Conservation (phyloP, 2,888 invertebrate species). For the Plutella xylostella region DNA sequence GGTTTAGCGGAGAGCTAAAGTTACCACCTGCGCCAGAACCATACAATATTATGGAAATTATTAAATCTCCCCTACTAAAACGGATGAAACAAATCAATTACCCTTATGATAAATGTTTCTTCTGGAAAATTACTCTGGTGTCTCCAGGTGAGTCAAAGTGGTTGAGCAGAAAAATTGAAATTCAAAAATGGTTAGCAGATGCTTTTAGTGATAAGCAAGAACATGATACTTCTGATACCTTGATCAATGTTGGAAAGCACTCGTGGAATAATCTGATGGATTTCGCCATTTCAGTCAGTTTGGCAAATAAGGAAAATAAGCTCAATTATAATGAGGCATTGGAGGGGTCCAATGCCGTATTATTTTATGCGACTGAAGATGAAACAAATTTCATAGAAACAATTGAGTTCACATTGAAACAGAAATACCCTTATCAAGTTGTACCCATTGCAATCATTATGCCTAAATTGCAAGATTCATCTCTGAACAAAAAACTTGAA, state of each 20-base stretch:
- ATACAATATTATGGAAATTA: constrained; percentile 56
- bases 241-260: constrained; percentile 49
- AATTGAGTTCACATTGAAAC: constrained; percentile 38
- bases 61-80: constrained; percentile 49
- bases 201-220: constrained; percentile 51
- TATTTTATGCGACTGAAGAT: constrained; percentile 44
- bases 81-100: constrained; percentile 60
- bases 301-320: constrained; percentile 30
- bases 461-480: constrained; percentile 27
- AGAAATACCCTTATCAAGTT: constrained; percentile 47
- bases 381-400: constrained; percentile 29
- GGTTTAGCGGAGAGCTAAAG: constrained; percentile 44
- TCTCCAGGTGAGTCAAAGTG: constrained; percentile 62
- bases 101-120: constrained; percentile 48
- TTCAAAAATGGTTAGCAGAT: constrained; percentile 56
- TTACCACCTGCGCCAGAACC: constrained; percentile 36
- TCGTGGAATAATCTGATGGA: constrained; percentile 62
- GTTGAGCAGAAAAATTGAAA: constrained; percentile 46
- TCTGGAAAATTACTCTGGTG: constrained; percentile 75
- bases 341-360: constrained; percentile 51
- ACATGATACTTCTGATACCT: constrained; percentile 37
- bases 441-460: constrained; percentile 52
- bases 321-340: constrained; percentile 36
- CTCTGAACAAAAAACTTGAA: constrained; percentile 28
- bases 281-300: constrained; percentile 55